Percentiles rank a stretch among this genome's conserved stretches.
These are phyloP conservation scores for Peromyscus californicus DNA, from an alignment of 2,113 vertebrate species.

Conservation along the genomic window DNA sequence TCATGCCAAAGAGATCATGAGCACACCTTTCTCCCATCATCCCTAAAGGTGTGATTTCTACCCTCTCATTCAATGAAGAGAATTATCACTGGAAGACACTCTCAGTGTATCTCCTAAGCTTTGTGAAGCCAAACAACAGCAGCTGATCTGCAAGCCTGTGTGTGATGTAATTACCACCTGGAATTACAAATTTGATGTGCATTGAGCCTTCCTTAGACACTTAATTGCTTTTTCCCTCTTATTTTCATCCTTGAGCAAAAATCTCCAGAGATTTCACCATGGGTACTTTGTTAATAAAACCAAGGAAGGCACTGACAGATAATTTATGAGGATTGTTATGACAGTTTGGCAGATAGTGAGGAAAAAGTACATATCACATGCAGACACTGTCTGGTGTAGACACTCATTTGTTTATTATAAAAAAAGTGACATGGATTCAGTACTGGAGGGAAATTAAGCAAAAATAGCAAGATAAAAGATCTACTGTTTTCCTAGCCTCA, in stretches of 20 bases:
- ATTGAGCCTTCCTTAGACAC: not conserved
- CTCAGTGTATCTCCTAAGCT: not conserved
- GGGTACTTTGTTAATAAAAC: not conserved
- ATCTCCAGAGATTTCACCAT: not conserved
- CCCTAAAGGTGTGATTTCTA: conserved; percentile 20
- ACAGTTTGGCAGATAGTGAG: not conserved
- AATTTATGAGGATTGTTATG: not conserved
- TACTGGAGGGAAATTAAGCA: not conserved
- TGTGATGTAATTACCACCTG: not conserved
- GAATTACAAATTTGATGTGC: not conserved
- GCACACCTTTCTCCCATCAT: not conserved
- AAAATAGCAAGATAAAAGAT: not conserved
- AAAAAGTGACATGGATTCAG: not conserved
- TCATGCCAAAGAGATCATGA: not conserved
- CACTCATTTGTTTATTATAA: not conserved
- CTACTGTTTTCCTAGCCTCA: not conserved
- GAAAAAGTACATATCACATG: not conserved
- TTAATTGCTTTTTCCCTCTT: not conserved
- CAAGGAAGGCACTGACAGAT: not conserved
- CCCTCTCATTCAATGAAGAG: not conserved
- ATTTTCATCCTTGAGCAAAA: not conserved
- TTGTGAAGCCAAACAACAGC: conserved; percentile 1
- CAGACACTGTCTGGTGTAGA: not conserved
- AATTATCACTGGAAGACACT: not conserved
- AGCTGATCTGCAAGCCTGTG: not conserved